phyloP scores from a whole-genome alignment of 2,888 invertebrate species.

The Leptopilina syphax region DNA sequence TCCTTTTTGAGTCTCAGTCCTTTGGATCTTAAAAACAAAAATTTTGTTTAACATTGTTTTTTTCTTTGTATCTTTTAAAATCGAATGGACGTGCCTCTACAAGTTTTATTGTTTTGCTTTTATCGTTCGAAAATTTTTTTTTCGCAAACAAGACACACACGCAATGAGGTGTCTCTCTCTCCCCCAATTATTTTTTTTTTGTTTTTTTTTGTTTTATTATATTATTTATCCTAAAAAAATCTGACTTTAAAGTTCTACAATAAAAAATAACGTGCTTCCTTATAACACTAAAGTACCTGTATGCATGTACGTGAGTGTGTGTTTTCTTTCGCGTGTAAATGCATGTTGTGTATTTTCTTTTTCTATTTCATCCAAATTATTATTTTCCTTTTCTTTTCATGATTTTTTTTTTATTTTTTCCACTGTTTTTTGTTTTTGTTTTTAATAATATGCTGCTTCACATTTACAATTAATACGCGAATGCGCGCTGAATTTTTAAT shows the following conservation, averaged over 20 bases:
- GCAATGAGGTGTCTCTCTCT: slow-evolving; percentile 23
- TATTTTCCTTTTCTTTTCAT: not conserved
- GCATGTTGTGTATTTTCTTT: slow-evolving; percentile 23
- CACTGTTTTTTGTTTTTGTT: not conserved
- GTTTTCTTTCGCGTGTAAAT: slow-evolving; percentile 35
- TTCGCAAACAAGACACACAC: slow-evolving; percentile 23
- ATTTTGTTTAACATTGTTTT: too few relatives aligned
- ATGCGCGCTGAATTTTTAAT: slow-evolving; percentile 17
- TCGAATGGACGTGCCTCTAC: slow-evolving; percentile 17
- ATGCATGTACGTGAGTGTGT: slow-evolving; percentile 41
- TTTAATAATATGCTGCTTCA: slow-evolving; percentile 13
- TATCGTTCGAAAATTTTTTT: slow-evolving; percentile 5
- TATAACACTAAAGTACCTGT: slow-evolving; percentile 45
- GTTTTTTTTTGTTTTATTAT: too few relatives aligned
- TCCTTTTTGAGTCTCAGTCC: slow-evolving; percentile 13
- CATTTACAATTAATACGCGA: slow-evolving; percentile 25
- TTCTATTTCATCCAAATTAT: slow-evolving; percentile 13
- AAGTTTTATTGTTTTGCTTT: slow-evolving; percentile 8
- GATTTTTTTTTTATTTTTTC: too few relatives aligned
- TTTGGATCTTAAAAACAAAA: slow-evolving; percentile 9
- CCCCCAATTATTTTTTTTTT: too few relatives aligned
- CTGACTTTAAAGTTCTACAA: slow-evolving; percentile 45
- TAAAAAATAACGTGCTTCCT: slow-evolving; percentile 51
- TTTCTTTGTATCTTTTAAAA: not conserved
- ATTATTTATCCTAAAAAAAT: slow-evolving; percentile 19